Evolutionary conservation across 2,113 vertebrate genomes (phyloP).

Genomic region (Psophia crepitans): DNA sequence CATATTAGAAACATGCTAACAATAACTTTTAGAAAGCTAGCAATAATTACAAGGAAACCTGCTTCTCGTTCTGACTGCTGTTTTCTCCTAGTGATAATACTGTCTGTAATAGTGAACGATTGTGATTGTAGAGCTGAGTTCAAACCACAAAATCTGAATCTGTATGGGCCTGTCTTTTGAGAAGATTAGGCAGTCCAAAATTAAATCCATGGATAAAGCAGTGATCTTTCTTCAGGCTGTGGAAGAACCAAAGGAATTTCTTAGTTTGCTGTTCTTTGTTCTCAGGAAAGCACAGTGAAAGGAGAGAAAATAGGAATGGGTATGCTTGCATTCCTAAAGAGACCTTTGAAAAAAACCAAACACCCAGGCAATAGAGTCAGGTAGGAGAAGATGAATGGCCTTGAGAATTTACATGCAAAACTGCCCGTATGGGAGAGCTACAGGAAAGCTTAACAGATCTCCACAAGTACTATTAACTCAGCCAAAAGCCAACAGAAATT

Average conservation of each 20-base stretch:
- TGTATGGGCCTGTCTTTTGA: slow-evolving; percentile 2
- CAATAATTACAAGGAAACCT: background rate
- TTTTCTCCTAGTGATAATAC: background rate
- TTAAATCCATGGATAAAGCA: slow-evolving; percentile 31
- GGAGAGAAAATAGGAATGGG: slow-evolving; percentile 3
- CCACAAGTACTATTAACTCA: background rate
- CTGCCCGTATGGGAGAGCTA: background rate
- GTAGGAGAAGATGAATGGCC: slow-evolving; percentile 31
- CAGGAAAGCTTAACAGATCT: slow-evolving; percentile 13
- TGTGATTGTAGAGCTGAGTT: slow-evolving; percentile 5
- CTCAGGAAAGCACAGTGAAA: slow-evolving; percentile 24
- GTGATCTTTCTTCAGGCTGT: background rate
- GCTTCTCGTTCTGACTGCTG: background rate
- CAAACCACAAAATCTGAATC: slow-evolving; percentile 40
- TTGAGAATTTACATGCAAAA: slow-evolving; percentile 47
- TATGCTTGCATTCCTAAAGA: background rate
- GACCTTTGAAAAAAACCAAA: background rate
- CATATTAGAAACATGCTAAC: background rate
- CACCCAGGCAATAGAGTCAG: slow-evolving; percentile 1
- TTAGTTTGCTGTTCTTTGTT: slow-evolving; percentile 52
- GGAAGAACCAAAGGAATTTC: slow-evolving; percentile 47
- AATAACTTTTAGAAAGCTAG: background rate
- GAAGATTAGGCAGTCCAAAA: slow-evolving; percentile 22
- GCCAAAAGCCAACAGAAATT: slow-evolving; percentile 60
- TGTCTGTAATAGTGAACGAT: background rate